phyloP scores from a whole-genome alignment of 2,113 vertebrate genomes.

The Typhlomys cinereus region DNA sequence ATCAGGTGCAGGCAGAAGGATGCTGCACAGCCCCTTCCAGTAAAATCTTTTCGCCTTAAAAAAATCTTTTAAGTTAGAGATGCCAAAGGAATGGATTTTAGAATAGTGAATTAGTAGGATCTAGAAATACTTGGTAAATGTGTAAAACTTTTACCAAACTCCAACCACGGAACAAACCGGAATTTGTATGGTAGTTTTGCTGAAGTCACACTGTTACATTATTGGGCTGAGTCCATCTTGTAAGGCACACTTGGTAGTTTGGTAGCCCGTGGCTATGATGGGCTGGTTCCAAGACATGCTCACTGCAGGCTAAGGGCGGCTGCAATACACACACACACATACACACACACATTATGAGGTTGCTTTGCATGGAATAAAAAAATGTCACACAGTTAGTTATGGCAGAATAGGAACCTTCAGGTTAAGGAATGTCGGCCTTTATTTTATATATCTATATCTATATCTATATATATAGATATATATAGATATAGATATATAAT shows the following conservation, averaged over 20 bases:
- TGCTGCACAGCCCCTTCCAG: background rate
- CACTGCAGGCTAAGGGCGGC: background rate
- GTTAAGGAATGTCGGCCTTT: background rate
- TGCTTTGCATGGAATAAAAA: conserved; percentile 21
- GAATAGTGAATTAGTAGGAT: background rate
- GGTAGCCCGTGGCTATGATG: background rate
- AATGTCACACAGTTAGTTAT: background rate
- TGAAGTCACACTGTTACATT: conserved; percentile 25
- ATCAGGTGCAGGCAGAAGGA: background rate
- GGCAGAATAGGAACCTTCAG: background rate
- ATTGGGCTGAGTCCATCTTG: background rate
- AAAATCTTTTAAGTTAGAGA: background rate
- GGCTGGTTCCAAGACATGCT: background rate
- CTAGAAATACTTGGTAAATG: background rate
- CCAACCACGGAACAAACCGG: background rate
- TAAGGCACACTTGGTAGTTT: background rate
- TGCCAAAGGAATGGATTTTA: background rate
- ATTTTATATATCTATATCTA: too few relatives aligned
- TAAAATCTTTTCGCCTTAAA: background rate
- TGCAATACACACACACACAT: too few relatives aligned
- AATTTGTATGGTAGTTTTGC: conserved; percentile 25
- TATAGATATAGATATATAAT: too few relatives aligned
- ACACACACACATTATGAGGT: too few relatives aligned
- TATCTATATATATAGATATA: too few relatives aligned
- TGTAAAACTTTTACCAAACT: conserved; percentile 17